Percentiles rank a stretch among this genome's conserved stretches.
These are phyloP conservation scores for Synergus umbraculus DNA, from an alignment of 2,888 invertebrate species.

Conservation along the genomic window DNA sequence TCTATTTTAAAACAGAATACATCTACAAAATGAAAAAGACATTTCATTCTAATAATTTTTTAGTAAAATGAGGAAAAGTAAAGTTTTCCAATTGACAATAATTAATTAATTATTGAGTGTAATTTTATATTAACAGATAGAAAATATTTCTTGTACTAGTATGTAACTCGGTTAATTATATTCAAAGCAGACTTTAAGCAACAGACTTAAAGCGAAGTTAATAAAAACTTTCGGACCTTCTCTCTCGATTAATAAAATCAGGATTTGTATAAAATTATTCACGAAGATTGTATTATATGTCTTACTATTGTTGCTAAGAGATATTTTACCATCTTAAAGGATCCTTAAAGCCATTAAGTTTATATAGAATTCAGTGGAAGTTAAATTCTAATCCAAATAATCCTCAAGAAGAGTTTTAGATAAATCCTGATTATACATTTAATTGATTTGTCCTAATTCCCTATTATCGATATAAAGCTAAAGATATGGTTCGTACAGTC, in stretches of 20 bases:
- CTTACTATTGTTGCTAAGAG: background rate
- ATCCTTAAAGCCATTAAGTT: background rate
- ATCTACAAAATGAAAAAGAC: background rate
- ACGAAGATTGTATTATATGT: background rate
- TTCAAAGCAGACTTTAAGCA: background rate
- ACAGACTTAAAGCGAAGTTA: background rate
- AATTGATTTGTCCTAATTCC: background rate
- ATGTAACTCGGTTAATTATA: background rate
- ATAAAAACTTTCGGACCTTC: background rate
- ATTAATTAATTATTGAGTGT: background rate
- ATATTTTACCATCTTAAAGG: background rate
- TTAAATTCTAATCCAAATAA: background rate
- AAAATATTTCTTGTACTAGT: background rate
- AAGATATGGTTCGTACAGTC: constrained; percentile 4
- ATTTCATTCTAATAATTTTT: too few relatives aligned
- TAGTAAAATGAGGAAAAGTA: background rate
- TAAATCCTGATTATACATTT: background rate
- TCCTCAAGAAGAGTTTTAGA: background rate
- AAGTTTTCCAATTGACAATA: background rate
- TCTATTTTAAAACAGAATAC: too few relatives aligned
- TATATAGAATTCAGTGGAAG: background rate
- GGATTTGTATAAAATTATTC: background rate
- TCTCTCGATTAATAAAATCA: background rate
- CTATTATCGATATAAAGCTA: constrained; percentile 2
- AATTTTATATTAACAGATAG: background rate